Percentiles rank a stretch among this genome's conserved stretches.
Evolutionary conservation across 2,888 invertebrate genomes (phyloP).

Genomic region (Cancer borealis): DNA sequence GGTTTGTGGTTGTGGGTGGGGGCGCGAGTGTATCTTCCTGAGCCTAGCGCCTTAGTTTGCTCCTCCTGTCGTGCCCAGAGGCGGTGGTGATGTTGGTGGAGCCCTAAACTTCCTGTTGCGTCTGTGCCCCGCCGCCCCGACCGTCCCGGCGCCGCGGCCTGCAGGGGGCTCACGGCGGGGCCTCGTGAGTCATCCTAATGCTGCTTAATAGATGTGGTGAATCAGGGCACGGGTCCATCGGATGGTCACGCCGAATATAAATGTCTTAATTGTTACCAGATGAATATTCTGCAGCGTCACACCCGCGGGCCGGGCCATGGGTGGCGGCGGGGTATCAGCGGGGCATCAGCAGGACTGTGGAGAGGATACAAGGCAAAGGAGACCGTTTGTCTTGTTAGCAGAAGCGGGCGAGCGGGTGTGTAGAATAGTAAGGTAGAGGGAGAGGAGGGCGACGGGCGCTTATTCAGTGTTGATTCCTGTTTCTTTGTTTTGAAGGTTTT

Average conservation of each 20-base stretch:
- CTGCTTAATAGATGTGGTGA: neutral
- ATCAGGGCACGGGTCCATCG: neutral
- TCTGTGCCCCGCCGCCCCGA: neutral
- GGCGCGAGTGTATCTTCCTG: no score
- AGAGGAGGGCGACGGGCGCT: neutral
- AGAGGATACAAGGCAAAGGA: neutral
- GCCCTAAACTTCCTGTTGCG: neutral
- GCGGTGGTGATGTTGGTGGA: neutral
- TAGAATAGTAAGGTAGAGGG: slow-evolving; percentile 7
- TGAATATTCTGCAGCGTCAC: slow-evolving; percentile 21
- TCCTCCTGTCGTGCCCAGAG: neutral
- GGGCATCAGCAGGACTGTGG: neutral
- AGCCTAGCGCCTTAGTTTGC: neutral
- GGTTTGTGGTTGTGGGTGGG: no score
- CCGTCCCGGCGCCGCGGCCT: neutral
- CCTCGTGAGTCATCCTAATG: slow-evolving; percentile 33
- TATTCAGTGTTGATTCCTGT: neutral
- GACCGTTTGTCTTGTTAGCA: neutral
- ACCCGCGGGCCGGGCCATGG: neutral
- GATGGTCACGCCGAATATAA: neutral
- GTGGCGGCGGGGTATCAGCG: neutral
- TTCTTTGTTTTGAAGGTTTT: neutral
- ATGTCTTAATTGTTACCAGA: slow-evolving; percentile 21
- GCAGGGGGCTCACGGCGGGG: neutral
- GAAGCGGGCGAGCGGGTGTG: neutral